A percentile compares a stretch with the other conserved stretches of the same genome.
These are phyloP conservation scores for Amphipyra berbera DNA, from an alignment of 2,888 invertebrate species.

Conservation along the genomic window DNA sequence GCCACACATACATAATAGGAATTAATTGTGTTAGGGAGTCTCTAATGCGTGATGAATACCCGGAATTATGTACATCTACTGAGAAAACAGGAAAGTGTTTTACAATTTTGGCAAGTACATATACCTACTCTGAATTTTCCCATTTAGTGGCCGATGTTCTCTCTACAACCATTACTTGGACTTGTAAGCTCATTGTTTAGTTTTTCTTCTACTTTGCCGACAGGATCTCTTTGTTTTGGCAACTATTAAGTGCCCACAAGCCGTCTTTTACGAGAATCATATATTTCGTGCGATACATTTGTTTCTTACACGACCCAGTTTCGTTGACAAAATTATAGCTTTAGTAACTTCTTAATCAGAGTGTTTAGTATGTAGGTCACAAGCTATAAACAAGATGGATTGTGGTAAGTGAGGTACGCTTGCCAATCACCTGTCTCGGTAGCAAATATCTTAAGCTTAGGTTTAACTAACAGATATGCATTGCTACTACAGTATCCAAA, in stretches of 20 bases:
- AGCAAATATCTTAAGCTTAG: conserved; percentile 50
- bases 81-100: conserved; percentile 10
- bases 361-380: conserved; percentile 49
- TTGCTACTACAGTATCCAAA: conserved; percentile 28
- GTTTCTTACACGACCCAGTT: conserved; percentile 24
- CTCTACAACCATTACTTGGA: conserved; percentile 34
- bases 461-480: conserved; percentile 49
- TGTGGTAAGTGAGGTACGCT: conserved; percentile 29
- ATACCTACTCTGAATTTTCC: conserved; percentile 22
- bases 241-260: conserved; percentile 53
- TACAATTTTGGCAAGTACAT: conserved; percentile 6
- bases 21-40: too few species aligned
- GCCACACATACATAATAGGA: too few species aligned
- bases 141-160: conserved; percentile 25
- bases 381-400: conserved; percentile 53
- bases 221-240: conserved; percentile 50
- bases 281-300: conserved; percentile 37
- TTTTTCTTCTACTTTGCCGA: conserved; percentile 41
- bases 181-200: conserved; percentile 42
- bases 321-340: conserved; percentile 47
- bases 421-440: conserved; percentile 47
- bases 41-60: too few species aligned
- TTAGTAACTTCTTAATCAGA: conserved; percentile 41
- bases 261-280: conserved; percentile 36
- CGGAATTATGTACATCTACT: too few species aligned